Conservation (phyloP, 1,140 invertebrate species). For the Cotesia glomerata region DNA sequence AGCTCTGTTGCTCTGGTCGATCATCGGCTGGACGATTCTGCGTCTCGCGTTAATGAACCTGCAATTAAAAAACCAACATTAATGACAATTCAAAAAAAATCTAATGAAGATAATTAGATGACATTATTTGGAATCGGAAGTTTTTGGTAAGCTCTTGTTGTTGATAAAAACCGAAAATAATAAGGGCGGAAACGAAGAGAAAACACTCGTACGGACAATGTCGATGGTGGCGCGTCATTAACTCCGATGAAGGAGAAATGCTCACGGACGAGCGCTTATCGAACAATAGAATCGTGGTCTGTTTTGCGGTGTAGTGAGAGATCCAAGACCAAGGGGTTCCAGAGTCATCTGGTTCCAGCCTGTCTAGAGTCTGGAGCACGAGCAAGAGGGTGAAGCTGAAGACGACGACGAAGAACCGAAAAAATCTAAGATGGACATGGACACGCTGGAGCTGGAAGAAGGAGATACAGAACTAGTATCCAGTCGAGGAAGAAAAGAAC, state of each 20-base stretch:
- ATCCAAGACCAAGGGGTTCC: constrained; percentile 33
- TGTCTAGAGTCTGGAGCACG: constrained; percentile 17
- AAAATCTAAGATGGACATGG: neutral
- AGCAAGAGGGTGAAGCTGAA: constrained; percentile 25
- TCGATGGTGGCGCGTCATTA: constrained; percentile 30
- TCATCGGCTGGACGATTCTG: constrained; percentile 97
- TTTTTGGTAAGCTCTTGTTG: neutral
- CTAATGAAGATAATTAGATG: neutral
- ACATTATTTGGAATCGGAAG: neutral
- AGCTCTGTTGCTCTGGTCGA: constrained; percentile 97
- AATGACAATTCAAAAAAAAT: constrained; percentile 3
- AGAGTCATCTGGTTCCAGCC: constrained; percentile 7
- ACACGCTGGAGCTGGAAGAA: constrained; percentile 3
- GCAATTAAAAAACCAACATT: constrained; percentile 60
- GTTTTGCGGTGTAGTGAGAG: constrained; percentile 52
- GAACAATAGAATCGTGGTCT: constrained; percentile 62
- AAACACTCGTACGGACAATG: constrained; percentile 29
- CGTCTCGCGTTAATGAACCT: constrained; percentile 99
- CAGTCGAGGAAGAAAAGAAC: constrained; percentile 1
- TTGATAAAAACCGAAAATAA: neutral
- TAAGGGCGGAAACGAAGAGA: neutral
- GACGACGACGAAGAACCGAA: too few species aligned
- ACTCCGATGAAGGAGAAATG: constrained; percentile 33
- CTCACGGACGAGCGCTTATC: constrained; percentile 54
- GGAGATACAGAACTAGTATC: constrained; percentile 7